Evolutionary conservation across 1,140 invertebrate genomes (phyloP), one percentile per base, ranked within the genome.

Genomic region (Tetramorium parvispinum): DNA sequence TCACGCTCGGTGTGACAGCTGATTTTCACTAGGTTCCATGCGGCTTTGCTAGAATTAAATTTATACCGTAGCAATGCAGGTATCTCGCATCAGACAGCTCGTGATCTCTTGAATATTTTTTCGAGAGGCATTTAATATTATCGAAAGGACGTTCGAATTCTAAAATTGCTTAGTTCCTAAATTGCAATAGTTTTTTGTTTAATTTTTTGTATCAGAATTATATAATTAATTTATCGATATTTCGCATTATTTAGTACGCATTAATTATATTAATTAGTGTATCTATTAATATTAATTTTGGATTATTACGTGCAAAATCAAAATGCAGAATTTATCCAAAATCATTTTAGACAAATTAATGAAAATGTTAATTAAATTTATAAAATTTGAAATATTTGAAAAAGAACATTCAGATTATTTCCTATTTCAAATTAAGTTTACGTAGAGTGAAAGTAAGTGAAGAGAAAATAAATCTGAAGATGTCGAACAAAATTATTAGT

Each of bases 1-100:
- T 88, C 78, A 87, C 40, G 61, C 24, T 88, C 21, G 46, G 63
- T 27, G 66, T 43, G 87, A 77, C 77, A 87, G 71, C 18, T 55
- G 78, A 61, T 83, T 87, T 87, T 71, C 65, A 68, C 46, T 57
- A 8, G 32, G 37, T n/a, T 68, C 24, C 18, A 6, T 7, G n/a
- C 0, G 4, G 43, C 32, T 75, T 83, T 49, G n/a, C 21, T 16
- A 13, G 2, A 59, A 73, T 32, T 77, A 63, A 46, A 68, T n/a
- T 40, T 65, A 65, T 27, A 18, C n/a, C 32, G 10, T 24, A 8
- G 27, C 43, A 32, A 24, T 53, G 40, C 40, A 37, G 40, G 3
- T 40, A 40, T 32, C 27, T 37, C 5, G 16, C 46, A 13, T 24
- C 13, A 8, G 0, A 13, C 24, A 27, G 37, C 16, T 76, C 37